Percentiles rank a stretch among this genome's conserved stretches.
phyloP scores from a whole-genome alignment of 2,888 invertebrate species.

The Biston betularia region DNA sequence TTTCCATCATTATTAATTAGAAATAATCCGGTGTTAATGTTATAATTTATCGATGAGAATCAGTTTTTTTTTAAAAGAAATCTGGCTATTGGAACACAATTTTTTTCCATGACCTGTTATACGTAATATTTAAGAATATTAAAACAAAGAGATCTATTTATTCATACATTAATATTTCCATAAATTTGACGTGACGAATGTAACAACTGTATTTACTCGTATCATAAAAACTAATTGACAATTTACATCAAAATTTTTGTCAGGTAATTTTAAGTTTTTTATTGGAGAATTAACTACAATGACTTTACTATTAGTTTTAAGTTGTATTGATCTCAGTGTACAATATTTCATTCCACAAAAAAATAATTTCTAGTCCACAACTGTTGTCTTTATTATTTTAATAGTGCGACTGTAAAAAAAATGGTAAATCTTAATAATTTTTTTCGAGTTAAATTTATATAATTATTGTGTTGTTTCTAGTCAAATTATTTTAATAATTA shows the following conservation, averaged over 20 bases:
- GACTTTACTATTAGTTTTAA: conserved; percentile 29
- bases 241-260: background rate
- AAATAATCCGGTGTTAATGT: background rate
- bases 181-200: background rate
- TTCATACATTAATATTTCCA: background rate
- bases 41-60: background rate
- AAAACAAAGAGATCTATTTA: conserved; percentile 8
- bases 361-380: conserved; percentile 51
- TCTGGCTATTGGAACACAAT: background rate
- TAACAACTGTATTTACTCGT: background rate
- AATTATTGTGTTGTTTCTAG: conserved; percentile 77
- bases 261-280: background rate
- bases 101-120: conserved; percentile 11
- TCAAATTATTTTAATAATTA: conserved; percentile 77
- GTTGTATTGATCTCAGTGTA: conserved; percentile 53
- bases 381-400: conserved; percentile 47
- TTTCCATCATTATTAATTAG: background rate
- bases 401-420: conserved; percentile 78
- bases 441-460: conserved; percentile 63
- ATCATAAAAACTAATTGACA: background rate
- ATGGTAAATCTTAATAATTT: conserved; percentile 61
- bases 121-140: conserved; percentile 18
- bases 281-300: conserved; percentile 12
- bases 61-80: background rate
- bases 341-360: conserved; percentile 59